Evolutionary conservation across 2,888 invertebrate species (phyloP), one percentile per base, ranked within the genome.

Genomic region (Lasioglossum lativentre): DNA sequence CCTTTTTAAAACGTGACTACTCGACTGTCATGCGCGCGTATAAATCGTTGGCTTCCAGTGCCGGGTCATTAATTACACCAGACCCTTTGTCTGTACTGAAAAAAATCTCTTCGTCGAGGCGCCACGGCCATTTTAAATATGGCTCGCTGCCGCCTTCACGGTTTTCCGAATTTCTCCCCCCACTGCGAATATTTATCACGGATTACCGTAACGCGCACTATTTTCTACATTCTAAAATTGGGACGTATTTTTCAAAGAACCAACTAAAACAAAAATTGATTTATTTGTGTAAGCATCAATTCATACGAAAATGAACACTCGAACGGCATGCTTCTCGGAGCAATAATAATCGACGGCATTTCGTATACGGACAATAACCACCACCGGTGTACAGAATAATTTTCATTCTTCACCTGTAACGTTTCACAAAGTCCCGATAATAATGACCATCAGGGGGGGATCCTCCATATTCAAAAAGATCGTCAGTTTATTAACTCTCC

Each of bases 41-140:
- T 85, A 71, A 72, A 72, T 78, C 78, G 68, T 70, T 52, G 76
- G 23, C 23, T 8, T 52, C 38, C 76, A 40, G 47, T 47, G 47
- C 56, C 83, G 34, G 71, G 47, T 83, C 74, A 71, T 66, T 72
- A 42, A 73, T 83, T 66, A 56, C 66, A 83, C 52, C 66, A 27
- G 76, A 66, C 75, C 63, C 52, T 72, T 66, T 27, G n/a, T 40
- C 27, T 38, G 63, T 30, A 68, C 34, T 68, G 12, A 16, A 30
- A 63, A 59, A 63, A 30, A 63, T 30, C 27, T 30, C 16, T 2
- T 63, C 63, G 27, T n/a, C 30, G 16, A 30, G 63, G 6, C 16
- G 34, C 16, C 16, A 5, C 5, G 16, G 45, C 45, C 16, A 30
- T 63, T 63, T 63, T 30, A 30, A 30, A 63, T 63, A 16, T 30